Conservation (phyloP, 2,797 vertebrate species). For the Chrysocyon brachyurus region DNA sequence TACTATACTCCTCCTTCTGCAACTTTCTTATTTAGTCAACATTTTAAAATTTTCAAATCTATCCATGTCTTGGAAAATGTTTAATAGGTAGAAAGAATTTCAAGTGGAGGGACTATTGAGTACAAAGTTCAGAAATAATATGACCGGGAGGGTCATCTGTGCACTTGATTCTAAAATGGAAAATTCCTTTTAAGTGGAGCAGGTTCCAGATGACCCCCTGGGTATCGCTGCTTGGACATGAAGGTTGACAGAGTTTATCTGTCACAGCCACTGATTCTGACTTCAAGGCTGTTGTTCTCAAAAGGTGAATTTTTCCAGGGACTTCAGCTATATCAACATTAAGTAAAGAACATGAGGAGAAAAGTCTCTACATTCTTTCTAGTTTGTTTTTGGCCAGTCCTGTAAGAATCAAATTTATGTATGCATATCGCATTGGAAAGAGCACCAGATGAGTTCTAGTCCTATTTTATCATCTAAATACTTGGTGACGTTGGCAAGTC, state of each 20-base stretch:
- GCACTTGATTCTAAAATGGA: slow-evolving; percentile 8
- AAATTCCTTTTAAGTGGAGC: not conserved
- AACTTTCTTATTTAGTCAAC: not conserved
- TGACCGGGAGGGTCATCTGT: not conserved
- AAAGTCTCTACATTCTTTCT: not conserved
- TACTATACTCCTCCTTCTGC: not conserved
- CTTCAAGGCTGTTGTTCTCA: not conserved
- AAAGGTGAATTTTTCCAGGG: slow-evolving; percentile 26
- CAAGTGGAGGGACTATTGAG: not conserved
- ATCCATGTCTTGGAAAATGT: not conserved
- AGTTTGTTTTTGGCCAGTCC: not conserved
- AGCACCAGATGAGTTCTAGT: not conserved
- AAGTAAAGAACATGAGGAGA: not conserved
- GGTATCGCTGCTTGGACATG: not conserved
- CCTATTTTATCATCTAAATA: not conserved
- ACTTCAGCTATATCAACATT: not conserved
- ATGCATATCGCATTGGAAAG: not conserved
- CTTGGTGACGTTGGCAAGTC: not conserved
- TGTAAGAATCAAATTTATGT: slow-evolving; percentile 13
- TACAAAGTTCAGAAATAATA: not conserved
- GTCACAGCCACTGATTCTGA: not conserved
- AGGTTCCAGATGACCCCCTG: not conserved
- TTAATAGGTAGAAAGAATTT: not conserved
- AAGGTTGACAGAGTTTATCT: not conserved
- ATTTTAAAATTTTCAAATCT: not conserved